These are phyloP conservation scores for Achatina immaculata DNA, from an alignment of 1,140 invertebrate species.

Conservation along the genomic window DNA sequence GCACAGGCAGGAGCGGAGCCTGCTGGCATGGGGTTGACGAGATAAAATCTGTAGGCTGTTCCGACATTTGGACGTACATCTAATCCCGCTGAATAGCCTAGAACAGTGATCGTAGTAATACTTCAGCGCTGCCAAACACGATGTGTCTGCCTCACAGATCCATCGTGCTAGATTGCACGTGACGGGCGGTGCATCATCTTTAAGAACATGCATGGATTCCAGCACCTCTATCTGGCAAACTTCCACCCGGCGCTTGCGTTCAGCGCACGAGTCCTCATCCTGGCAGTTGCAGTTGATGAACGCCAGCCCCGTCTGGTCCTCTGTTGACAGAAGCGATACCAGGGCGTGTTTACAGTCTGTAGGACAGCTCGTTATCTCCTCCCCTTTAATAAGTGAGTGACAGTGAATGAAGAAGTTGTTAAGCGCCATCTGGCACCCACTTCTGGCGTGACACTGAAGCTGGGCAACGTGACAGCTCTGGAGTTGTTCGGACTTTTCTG, in stretches of 20 bases:
- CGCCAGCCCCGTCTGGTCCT: slow-evolving; percentile 52
- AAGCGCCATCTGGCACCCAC: slow-evolving; percentile 57
- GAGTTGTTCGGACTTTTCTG: not conserved
- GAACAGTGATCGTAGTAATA: slow-evolving; percentile 58
- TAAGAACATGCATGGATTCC: slow-evolving; percentile 44
- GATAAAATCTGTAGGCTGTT: slow-evolving; percentile 63
- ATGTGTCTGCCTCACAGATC: slow-evolving; percentile 65
- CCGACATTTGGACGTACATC: slow-evolving; percentile 57
- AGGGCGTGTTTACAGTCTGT: slow-evolving; percentile 56
- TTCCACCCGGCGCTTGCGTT: slow-evolving; percentile 51
- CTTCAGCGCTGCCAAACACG: slow-evolving; percentile 57
- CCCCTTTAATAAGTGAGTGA: slow-evolving; percentile 42
- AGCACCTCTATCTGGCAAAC: slow-evolving; percentile 56
- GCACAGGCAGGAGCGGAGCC: slow-evolving; percentile 60
- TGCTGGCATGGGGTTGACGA: slow-evolving; percentile 56
- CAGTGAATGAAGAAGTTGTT: slow-evolving; percentile 54
- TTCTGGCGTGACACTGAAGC: slow-evolving; percentile 45
- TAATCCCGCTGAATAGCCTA: slow-evolving; percentile 45
- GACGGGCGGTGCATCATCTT: slow-evolving; percentile 45
- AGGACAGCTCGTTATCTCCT: slow-evolving; percentile 46
- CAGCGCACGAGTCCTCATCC: slow-evolving; percentile 48
- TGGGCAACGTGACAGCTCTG: slow-evolving; percentile 36
- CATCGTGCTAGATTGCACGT: slow-evolving; percentile 57
- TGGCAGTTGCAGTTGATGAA: slow-evolving; percentile 64
- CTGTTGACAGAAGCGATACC: slow-evolving; percentile 58